Evolutionary conservation across 2,113 vertebrate species (phyloP), one percentile per base, ranked within the genome.

Genomic region (Salvelinus sp.): DNA sequence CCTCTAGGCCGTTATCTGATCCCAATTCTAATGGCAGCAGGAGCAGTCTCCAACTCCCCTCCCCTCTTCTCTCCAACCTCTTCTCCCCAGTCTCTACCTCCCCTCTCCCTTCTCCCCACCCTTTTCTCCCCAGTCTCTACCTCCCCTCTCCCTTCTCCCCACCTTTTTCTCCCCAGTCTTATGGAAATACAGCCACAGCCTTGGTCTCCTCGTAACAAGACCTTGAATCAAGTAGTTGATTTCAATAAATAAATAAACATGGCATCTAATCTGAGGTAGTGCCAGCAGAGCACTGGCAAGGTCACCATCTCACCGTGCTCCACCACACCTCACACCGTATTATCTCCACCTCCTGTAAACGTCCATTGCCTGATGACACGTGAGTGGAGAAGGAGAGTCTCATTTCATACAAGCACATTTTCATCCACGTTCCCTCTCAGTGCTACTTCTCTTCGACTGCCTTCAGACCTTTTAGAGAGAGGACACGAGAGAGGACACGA

Each of bases 241-340:
- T 89, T 90, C 79, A 90, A 91, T 90, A 89, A 90, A 92, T 90
- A 86, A 91, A 90, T 86, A 91, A 92, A 89, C 87, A 91, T 88
- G 81, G 60, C 73, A 27, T 23, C 13, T 10, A 63, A 10, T 12
- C 20, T 9, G 16, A 25, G 60, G 60, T 10, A 70, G 67, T 12
- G 60, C 76, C 78, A 77, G 76, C 65, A 69, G 74, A 85, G 78
- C 76, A 84, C 83, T 78, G 50, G 65, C 84, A 91, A 90, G 82
- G 79, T 85, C 84, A 85, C 69, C 18, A 5, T 33, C 66, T 16
- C 18, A 20, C 4, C 16, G 28, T 4, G 57, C 33, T 62, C 44
- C 47, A 30, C 44, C 72, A 6, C 4, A 14, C 14, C 50, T 18
- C 50, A 63, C 67, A 16, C 70, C 9, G 9, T 10, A 44, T 9